phyloP scores from a whole-genome alignment of 1,140 invertebrate genomes.

The Lineus longissimus region DNA sequence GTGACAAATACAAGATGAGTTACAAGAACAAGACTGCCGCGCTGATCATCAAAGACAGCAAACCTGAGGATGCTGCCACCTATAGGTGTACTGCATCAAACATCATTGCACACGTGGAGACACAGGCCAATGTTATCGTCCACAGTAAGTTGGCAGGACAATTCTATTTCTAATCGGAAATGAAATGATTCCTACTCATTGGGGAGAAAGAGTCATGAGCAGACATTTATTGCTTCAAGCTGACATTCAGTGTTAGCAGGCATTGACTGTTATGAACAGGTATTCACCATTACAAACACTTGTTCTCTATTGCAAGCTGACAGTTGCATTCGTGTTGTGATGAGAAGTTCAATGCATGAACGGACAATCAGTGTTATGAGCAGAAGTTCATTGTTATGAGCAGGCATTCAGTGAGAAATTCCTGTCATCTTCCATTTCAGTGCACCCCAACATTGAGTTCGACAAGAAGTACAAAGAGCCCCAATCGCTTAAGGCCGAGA shows the following conservation, averaged over 20 bases:
- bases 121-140: conserved; percentile 45
- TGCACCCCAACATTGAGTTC: conserved; percentile 35
- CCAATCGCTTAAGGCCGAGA: conserved; percentile 33
- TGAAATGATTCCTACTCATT: neutral
- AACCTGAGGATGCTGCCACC: conserved; percentile 42
- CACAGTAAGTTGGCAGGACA: conserved; percentile 38
- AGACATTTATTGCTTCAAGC: too few relatives aligned
- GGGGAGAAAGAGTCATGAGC: neutral
- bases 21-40: conserved; percentile 43
- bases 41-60: conserved; percentile 44
- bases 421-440: conserved; percentile 19
- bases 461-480: conserved; percentile 42
- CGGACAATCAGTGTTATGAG: neutral
- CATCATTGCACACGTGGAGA: conserved; percentile 42
- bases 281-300: too few relatives aligned
- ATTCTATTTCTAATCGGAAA: too few relatives aligned
- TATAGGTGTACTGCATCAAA: conserved; percentile 47
- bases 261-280: too few relatives aligned
- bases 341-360: too few relatives aligned
- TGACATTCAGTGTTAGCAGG: neutral
- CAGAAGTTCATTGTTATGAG: too few relatives aligned
- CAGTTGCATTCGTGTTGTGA: too few relatives aligned
- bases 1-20: conserved; percentile 48
- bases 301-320: too few relatives aligned
- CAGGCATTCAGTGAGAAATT: neutral